Base-by-base conservation (phyloP, 2,888 invertebrate species). In the Helleia helle region DNA sequence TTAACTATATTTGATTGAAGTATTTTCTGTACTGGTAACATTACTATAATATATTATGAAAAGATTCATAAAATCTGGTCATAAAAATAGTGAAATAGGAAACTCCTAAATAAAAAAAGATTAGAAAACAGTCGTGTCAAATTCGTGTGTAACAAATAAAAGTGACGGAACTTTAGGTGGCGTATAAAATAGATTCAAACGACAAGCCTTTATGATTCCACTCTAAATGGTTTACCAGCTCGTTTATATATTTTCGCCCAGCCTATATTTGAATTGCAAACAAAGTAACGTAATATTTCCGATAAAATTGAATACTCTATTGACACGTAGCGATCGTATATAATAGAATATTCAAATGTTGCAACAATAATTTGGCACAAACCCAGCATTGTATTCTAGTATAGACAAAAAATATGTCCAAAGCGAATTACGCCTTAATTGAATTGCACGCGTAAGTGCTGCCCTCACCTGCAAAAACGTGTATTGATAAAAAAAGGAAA, bases 341-440 rank as follows among this genome's bases (percentile, higher is more conserved):
- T 22, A 18, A 34, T 34, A 34, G 18, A 34, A 34, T 18, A 34
- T 34, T 34, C 34, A 34, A 18, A 34, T 34, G 34, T n/a, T 34
- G 34, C 34, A 34, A 34, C 34, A 4, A 34, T 34, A 8, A 34
- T 34, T 34, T 34, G 34, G 34, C 34, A 9, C 11, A 18, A 22
- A 18, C 18, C 34, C 34, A 34, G 22, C 12, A 6, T 12, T 18
- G 5, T 18, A 22, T 34, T 34, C 12, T 18, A n/a, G n/a, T n/a
- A 34, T 34, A 34, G 12, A 22, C 29, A 42, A 40, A 46, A 45
- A 46, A 46, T 36, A 41, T 38, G 28, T 43, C 14, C 43, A 38
- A 42, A 49, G 38, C 44, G 44, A 45, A 49, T 49, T 45, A 47
- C 38, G 40, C 40, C 43, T 44, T 46, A 43, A 49, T 49, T 47